These are phyloP conservation scores for Apodemus speciosus DNA, from an alignment of 2,113 vertebrate species.

Conservation along the genomic window DNA sequence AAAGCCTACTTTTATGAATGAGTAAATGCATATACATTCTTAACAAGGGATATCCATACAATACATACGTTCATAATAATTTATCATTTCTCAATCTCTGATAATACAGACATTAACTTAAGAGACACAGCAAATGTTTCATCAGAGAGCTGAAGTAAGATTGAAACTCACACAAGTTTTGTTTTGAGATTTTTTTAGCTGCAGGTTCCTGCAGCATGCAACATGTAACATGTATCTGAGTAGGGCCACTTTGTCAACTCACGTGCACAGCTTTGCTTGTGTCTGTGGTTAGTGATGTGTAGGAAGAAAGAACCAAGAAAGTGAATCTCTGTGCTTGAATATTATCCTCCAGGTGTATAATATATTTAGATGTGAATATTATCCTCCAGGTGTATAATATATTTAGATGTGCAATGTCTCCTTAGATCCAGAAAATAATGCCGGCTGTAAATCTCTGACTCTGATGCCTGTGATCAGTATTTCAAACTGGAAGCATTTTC, in stretches of 20 bases:
- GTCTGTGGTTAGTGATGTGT: not conserved
- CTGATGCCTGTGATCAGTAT: constrained; percentile 18
- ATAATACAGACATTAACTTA: constrained; percentile 39
- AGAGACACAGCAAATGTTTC: not conserved
- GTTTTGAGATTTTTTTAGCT: constrained; percentile 23
- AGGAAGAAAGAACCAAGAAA: not conserved
- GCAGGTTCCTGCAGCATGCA: not conserved
- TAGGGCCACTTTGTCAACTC: not conserved
- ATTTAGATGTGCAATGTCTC: not conserved
- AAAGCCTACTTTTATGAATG: not conserved
- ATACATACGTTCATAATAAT: constrained; percentile 21
- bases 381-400: not conserved
- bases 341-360: not conserved
- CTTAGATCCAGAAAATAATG: constrained; percentile 41
- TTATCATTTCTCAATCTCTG: not conserved
- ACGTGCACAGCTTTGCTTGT: not conserved
- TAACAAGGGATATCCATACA: not conserved
- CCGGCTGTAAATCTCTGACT: constrained; percentile 22
- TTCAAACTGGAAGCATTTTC: constrained; percentile 31
- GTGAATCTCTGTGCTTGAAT: constrained; percentile 9
- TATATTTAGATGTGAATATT: constrained; percentile 2
- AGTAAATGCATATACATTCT: not conserved
- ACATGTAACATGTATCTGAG: not conserved
- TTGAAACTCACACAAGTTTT: not conserved
- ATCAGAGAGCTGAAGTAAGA: not conserved